Percentiles rank a stretch among this genome's conserved stretches.
Conservation (phyloP, 2,888 invertebrate species). For the Vannuccia rotundouncinata region DNA sequence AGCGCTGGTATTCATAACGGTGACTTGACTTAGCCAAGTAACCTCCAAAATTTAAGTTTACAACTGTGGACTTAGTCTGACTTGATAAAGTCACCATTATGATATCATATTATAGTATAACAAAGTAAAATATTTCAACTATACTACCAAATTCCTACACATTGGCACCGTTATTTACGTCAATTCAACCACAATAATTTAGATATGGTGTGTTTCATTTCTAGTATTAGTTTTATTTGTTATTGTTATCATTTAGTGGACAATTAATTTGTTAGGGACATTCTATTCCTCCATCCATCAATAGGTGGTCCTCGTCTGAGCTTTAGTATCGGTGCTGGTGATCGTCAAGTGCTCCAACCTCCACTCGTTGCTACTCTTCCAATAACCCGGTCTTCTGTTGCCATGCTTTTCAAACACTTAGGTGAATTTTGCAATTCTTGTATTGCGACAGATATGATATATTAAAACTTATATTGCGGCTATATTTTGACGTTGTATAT, state of each 20-base stretch:
- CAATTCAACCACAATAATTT: neutral
- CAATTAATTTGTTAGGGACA: neutral
- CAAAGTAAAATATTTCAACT: neutral
- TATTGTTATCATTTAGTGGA: neutral
- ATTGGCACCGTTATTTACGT: neutral
- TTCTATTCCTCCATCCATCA: neutral
- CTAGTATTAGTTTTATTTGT: too few species aligned
- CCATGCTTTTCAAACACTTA: constrained; percentile 79
- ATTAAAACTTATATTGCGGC: too few species aligned
- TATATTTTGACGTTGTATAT: too few species aligned
- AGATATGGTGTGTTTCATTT: neutral
- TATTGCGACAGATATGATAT: too few species aligned
- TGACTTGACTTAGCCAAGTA: too few species aligned
- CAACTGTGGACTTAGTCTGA: too few species aligned
- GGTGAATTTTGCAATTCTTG: too few species aligned
- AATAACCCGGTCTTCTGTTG: constrained; percentile 75
- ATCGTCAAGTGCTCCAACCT: constrained; percentile 82
- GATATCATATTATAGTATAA: neutral
- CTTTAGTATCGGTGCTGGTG: constrained; percentile 37
- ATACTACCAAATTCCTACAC: neutral
- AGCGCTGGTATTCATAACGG: too few species aligned
- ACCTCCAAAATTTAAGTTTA: too few species aligned
- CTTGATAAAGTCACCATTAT: neutral
- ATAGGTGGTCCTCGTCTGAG: constrained; percentile 33
- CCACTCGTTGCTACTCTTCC: constrained; percentile 81